phyloP scores from a whole-genome alignment of 1,140 invertebrate genomes.

The Lordiphosa clarofinis region DNA sequence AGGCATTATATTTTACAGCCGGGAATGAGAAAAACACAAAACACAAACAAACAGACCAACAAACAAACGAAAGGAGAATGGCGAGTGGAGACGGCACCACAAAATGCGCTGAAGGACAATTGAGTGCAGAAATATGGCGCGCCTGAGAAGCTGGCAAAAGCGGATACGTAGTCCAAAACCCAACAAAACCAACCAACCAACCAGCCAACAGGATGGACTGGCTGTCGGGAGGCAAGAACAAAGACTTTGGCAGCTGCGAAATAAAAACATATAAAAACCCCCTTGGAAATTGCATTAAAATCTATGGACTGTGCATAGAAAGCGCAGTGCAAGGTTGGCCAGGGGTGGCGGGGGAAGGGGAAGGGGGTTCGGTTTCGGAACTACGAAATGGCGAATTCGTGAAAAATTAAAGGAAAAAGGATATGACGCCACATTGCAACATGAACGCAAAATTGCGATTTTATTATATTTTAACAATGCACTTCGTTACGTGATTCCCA shows the following conservation, averaged over 20 bases:
- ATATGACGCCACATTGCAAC: conserved; percentile 79
- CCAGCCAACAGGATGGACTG: conserved; percentile 7
- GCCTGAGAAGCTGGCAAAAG: conserved; percentile 48
- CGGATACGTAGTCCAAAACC: conserved; percentile 51
- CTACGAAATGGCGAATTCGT: conserved; percentile 74
- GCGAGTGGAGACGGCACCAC: conserved; percentile 31
- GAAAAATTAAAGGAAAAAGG: conserved; percentile 79
- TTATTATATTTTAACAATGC: conserved; percentile 79
- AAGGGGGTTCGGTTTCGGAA: conserved; percentile 51
- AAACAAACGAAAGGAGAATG: conserved; percentile 27
- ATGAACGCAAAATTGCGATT: conserved; percentile 78
- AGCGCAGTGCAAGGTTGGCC: conserved; percentile 6
- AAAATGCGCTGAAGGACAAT: conserved; percentile 73
- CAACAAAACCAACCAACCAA: conserved; percentile 6
- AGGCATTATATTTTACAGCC: conserved; percentile 72
- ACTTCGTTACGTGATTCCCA: conserved; percentile 77
- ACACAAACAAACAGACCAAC: conserved; percentile 13
- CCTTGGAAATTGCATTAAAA: conserved; percentile 76
- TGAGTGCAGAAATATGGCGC: conserved; percentile 72
- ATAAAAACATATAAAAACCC: conserved; percentile 70
- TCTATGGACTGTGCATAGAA: conserved; percentile 78
- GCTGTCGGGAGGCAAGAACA: conserved; percentile 48
- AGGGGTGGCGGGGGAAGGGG: not conserved
- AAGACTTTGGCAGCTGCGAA: conserved; percentile 73
- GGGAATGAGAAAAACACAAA: conserved; percentile 3